Evolutionary conservation across 1,140 invertebrate species (phyloP), one percentile per base, ranked within the genome.

Genomic region (Neotoxoptera formosana): DNA sequence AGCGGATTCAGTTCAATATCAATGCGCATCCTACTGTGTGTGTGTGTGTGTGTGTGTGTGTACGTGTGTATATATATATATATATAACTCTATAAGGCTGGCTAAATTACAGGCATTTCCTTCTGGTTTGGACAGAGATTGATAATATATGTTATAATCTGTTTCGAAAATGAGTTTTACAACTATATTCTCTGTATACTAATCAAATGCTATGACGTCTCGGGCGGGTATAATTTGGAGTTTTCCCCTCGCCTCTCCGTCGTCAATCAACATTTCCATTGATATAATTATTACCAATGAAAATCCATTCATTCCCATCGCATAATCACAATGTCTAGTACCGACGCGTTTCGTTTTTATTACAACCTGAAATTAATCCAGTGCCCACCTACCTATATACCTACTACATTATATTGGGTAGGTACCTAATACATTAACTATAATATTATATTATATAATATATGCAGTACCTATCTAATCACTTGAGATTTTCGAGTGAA

Each of bases 41-140:
- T 76, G 17, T 11, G 7, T 17, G 8, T n/a, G n/a, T n/a, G n/a
- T n/a, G n/a, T n/a, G n/a, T 47, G 48, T 83, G 9, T 83, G 8
- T 76, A 34, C 1, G 7, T 17, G 8, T n/a, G n/a, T n/a, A 14
- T n/a, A n/a, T 11, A n/a, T 76, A 34, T 81, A 36, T 36, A 34
- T 36, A 41, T 83, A 41, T 83, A 41, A 36, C 20, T 83, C 20
- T 47, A 20, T 41, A n/a, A 91, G 56, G 47, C 90, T 47, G 90
- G 14, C 30, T 91, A 91, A 91, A 91, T 91, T 91, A 91, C 90
- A 91, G 90, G n/a, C 90, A 91, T 91, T 91, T 91, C 90, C 90
- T 91, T 91, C 67, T 91, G 53, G 90, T 91, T 47, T 34, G 90
- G 90, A 91, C 90, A 91, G 90, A 91, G 90, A 91, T 91, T 91